Evolutionary conservation across 2,888 invertebrate genomes (phyloP).

Genomic region (Chaetoderma sp.): DNA sequence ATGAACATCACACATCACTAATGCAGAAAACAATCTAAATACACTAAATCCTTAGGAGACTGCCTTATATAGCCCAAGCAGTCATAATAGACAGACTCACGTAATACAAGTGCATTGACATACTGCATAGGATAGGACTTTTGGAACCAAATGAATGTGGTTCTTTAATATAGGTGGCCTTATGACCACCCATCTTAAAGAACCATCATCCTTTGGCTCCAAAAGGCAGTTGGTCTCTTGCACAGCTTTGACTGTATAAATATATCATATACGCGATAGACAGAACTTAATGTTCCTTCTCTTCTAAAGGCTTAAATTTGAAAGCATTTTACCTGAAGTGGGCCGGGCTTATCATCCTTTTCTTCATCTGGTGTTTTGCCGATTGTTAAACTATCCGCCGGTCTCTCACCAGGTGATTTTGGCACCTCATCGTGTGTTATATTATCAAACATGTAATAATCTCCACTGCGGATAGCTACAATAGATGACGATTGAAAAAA

Average conservation of each 20-base stretch:
- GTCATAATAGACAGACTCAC: too few relatives aligned
- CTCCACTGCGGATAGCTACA: conserved; percentile 95
- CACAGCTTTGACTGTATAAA: neutral
- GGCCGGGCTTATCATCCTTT: conserved; percentile 51
- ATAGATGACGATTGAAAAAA: too few relatives aligned
- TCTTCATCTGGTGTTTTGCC: conserved; percentile 47
- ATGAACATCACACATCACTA: too few relatives aligned
- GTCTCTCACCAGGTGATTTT: conserved; percentile 4
- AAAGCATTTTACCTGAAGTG: conserved; percentile 57
- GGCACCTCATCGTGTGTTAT: conserved; percentile 81
- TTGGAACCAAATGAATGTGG: neutral
- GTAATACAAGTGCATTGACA: too few relatives aligned
- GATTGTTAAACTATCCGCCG: conserved; percentile 41
- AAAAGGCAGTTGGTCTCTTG: neutral
- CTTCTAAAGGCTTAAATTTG: too few relatives aligned
- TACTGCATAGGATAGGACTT: too few relatives aligned
- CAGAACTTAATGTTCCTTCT: too few relatives aligned
- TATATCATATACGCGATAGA: neutral
- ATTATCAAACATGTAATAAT: conserved; percentile 99
- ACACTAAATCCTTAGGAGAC: too few relatives aligned
- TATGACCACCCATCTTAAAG: neutral
- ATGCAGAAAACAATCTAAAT: too few relatives aligned
- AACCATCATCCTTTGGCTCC: too few relatives aligned
- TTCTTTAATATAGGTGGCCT: neutral
- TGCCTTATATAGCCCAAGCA: too few relatives aligned